A percentile compares a stretch with the other conserved stretches of the same genome.
These are phyloP conservation scores for Anguilla anguilla DNA, from an alignment of 2,797 vertebrate species.

Conservation along the genomic window DNA sequence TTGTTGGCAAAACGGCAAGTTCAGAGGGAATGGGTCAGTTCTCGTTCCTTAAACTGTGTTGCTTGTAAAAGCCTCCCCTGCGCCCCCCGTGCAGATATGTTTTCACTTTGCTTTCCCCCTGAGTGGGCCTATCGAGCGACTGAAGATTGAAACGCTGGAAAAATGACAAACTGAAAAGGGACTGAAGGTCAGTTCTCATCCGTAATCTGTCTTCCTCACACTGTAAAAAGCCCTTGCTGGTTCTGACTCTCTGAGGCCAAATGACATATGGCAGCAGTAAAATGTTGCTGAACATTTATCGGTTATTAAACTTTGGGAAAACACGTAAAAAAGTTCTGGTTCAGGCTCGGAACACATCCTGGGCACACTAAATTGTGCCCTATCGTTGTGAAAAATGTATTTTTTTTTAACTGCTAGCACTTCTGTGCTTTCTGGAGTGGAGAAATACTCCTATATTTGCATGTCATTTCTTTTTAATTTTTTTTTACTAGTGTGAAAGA, in stretches of 20 bases:
- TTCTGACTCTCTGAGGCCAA: neutral
- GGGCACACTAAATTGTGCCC: neutral
- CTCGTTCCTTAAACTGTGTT: neutral
- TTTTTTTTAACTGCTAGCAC: neutral
- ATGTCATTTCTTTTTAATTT: too few relatives aligned
- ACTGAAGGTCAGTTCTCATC: too few relatives aligned
- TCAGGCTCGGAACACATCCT: neutral
- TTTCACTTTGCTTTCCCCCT: neutral
- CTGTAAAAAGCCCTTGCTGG: too few relatives aligned
- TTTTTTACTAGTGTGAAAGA: too few relatives aligned
- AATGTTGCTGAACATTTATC: neutral
- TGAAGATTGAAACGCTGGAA: neutral
- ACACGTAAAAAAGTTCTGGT: neutral
- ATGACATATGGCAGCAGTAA: neutral
- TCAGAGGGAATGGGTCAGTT: neutral
- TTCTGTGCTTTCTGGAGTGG: too few relatives aligned
- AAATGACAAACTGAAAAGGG: neutral
- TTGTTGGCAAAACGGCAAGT: neutral
- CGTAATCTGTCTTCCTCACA: too few relatives aligned
- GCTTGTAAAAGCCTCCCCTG: neutral
- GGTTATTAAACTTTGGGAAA: neutral
- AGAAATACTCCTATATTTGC: too few relatives aligned
- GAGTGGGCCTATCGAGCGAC: neutral
- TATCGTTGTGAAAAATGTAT: neutral
- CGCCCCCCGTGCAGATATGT: neutral